Evolutionary conservation across 2,113 vertebrate species (phyloP).

Genomic region (Pomatorhinus ruficollis): DNA sequence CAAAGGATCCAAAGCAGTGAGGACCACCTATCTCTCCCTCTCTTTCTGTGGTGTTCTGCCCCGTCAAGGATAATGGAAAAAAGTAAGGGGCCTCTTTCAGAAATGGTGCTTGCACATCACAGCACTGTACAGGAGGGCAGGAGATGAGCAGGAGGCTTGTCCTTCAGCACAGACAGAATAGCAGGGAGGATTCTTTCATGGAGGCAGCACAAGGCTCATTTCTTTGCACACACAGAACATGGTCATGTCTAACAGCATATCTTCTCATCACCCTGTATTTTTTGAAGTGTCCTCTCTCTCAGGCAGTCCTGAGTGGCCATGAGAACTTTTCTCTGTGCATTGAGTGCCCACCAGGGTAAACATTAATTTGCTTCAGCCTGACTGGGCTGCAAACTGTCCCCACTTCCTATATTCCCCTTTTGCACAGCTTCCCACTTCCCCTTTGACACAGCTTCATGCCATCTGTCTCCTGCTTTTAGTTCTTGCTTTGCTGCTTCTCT

Average conservation of each 20-base stretch:
- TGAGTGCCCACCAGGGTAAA: not conserved
- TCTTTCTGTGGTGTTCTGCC: not conserved
- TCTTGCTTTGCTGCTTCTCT: conserved; percentile 31
- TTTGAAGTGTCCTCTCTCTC: not conserved
- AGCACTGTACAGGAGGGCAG: not conserved
- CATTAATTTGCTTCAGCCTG: not conserved
- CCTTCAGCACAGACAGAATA: not conserved
- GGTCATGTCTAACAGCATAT: not conserved
- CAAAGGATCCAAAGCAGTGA: not conserved
- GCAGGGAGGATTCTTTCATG: not conserved
- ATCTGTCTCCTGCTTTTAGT: conserved; percentile 15
- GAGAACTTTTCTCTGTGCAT: not conserved
- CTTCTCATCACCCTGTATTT: not conserved
- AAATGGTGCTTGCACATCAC: not conserved
- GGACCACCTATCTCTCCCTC: not conserved
- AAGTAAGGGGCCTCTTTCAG: not conserved
- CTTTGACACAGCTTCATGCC: not conserved
- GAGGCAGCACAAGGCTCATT: not conserved
- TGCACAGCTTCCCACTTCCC: not conserved
- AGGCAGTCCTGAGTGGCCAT: not conserved
- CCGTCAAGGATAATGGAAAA: not conserved
- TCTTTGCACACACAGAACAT: not conserved
- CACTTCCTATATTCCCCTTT: not conserved
- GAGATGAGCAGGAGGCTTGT: not conserved
- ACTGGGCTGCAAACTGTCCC: not conserved